These are phyloP conservation scores for Geodia barretti DNA, from an alignment of 37 sponge, comb jelly and placozoan species.

Conservation along the genomic window DNA sequence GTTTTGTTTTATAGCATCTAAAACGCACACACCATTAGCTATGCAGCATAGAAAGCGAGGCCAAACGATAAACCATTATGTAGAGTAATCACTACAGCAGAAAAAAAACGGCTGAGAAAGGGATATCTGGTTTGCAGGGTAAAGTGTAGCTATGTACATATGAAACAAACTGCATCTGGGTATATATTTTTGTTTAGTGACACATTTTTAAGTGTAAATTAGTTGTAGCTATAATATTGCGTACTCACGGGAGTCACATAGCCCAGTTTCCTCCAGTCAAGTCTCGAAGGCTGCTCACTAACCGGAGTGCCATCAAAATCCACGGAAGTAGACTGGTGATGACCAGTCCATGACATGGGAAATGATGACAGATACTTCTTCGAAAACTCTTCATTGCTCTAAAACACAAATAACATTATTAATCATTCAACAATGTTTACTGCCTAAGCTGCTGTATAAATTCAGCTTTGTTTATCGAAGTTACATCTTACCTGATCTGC, in stretches of 20 bases:
- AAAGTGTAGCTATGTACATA: too few relatives aligned
- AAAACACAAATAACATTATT: not conserved
- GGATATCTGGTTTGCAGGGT: not conserved
- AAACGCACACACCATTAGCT: too few relatives aligned
- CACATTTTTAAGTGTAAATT: too few relatives aligned
- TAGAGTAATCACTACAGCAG: not conserved
- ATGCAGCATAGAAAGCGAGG: not conserved
- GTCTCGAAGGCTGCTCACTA: not conserved
- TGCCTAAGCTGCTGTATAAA: too few relatives aligned
- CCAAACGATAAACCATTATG: not conserved
- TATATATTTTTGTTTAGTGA: too few relatives aligned
- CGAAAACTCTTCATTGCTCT: not conserved
- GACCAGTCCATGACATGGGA: not conserved
- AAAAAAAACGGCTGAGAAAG: not conserved
- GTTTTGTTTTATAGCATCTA: not conserved
- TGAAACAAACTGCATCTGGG: too few relatives aligned
- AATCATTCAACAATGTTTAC: too few relatives aligned
- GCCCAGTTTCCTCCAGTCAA: not conserved
- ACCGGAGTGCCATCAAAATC: not conserved
- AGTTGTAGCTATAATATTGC: too few relatives aligned
- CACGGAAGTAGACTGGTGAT: not conserved
- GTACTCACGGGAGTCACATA: not conserved
- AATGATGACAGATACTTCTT: not conserved
- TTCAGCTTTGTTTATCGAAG: too few relatives aligned
- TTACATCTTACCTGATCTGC: conserved; percentile 69